phyloP scores from a whole-genome alignment of 2,113 vertebrate species.

The Pomatorhinus ruficollis region DNA sequence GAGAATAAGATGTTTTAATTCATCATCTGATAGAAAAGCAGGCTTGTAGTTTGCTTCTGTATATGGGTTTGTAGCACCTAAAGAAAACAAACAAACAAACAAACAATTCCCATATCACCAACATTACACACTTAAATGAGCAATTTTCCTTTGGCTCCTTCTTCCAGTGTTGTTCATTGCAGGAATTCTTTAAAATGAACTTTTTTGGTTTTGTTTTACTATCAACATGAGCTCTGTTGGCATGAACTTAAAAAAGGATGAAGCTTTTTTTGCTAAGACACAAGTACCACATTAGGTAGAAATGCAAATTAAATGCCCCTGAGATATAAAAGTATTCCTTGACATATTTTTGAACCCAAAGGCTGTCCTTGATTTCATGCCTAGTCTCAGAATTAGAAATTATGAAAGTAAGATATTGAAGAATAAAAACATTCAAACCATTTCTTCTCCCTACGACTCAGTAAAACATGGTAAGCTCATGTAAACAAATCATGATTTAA shows the following conservation, averaged over 20 bases:
- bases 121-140: neutral
- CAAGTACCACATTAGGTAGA: neutral
- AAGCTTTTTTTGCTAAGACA: neutral
- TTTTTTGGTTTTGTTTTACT: neutral
- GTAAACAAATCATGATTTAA: neutral
- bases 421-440: neutral
- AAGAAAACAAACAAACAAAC: constrained; percentile 9
- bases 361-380: neutral
- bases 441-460: neutral
- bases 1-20: constrained; percentile 97
- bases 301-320: neutral
- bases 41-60: constrained; percentile 99
- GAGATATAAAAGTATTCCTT: neutral
- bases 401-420: neutral
- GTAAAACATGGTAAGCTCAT: neutral
- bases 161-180: neutral
- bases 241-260: neutral
- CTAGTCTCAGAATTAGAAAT: neutral
- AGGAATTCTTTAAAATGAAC: neutral
- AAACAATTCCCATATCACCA: neutral
- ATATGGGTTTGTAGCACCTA: constrained; percentile 95
- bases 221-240: neutral
- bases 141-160: neutral
- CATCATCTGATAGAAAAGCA: constrained; percentile 96
- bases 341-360: neutral